Conservation (phyloP, 2,888 invertebrate genomes). For the Pimpla rufipes region DNA sequence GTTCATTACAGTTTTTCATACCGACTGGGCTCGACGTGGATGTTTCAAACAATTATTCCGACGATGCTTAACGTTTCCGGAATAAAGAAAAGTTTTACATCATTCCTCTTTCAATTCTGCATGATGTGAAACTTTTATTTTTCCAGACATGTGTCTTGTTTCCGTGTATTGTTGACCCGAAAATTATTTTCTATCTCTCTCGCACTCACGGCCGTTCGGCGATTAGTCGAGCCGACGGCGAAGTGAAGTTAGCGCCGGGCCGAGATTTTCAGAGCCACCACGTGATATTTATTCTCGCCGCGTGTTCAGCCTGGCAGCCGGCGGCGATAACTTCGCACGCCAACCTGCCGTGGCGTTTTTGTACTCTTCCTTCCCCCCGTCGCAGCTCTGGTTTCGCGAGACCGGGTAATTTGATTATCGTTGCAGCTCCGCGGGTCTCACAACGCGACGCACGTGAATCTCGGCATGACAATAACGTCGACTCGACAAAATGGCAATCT, state of each 20-base stretch:
- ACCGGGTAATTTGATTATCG: constrained; percentile 3
- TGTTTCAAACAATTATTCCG: too few relatives aligned
- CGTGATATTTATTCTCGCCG: background rate
- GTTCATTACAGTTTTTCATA: too few relatives aligned
- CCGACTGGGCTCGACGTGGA: too few relatives aligned
- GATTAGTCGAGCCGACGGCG: too few relatives aligned
- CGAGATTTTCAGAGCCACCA: constrained; percentile 6
- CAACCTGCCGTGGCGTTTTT: background rate
- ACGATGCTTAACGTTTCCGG: too few relatives aligned
- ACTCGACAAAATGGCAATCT: background rate
- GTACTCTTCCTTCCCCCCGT: background rate
- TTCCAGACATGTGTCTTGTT: too few relatives aligned
- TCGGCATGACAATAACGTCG: background rate
- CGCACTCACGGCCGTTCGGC: too few relatives aligned
- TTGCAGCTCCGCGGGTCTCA: background rate
- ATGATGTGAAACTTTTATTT: too few relatives aligned
- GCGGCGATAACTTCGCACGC: background rate
- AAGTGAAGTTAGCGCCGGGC: background rate
- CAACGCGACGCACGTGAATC: background rate
- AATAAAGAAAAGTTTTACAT: too few relatives aligned
- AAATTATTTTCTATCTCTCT: too few relatives aligned
- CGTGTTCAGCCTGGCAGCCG: constrained; percentile 1
- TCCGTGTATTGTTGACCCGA: too few relatives aligned
- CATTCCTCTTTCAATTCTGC: too few relatives aligned
- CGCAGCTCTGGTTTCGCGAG: background rate